phyloP scores from a whole-genome alignment of 92 coral and sea anemone species.

The Epizoanthus ramosus region DNA sequence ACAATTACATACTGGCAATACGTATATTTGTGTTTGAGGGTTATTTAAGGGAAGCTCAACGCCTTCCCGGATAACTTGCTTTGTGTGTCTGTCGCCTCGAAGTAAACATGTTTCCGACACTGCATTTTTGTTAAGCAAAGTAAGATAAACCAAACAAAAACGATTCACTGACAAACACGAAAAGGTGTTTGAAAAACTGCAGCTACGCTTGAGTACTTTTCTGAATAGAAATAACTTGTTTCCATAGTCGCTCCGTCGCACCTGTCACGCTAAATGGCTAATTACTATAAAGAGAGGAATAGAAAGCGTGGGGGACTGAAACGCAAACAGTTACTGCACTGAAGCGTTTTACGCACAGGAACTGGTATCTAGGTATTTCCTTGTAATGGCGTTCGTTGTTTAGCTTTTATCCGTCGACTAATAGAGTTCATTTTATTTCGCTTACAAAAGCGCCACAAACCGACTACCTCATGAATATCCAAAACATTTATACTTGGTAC shows the following conservation, averaged over 20 bases:
- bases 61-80: background rate
- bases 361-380: background rate
- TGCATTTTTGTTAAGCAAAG: background rate
- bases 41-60: background rate
- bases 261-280: slow-evolving; percentile 37
- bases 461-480: slow-evolving; percentile 19
- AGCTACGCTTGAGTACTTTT: slow-evolving; percentile 43
- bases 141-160: background rate
- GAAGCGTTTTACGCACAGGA: background rate
- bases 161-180: background rate
- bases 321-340: background rate
- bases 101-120: background rate
- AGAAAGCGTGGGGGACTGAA: background rate
- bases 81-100: background rate
- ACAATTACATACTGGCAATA: slow-evolving; percentile 24
- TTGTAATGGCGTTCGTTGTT: background rate
- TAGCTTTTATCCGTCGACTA: background rate
- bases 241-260: slow-evolving; percentile 11
- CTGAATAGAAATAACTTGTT: slow-evolving; percentile 29
- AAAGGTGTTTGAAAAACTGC: slow-evolving; percentile 2
- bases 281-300: slow-evolving; percentile 2
- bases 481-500: slow-evolving; percentile 15
- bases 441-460: slow-evolving; percentile 25
- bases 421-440: background rate
- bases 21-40: background rate